These are phyloP conservation scores for Poecilus cupreus DNA, from an alignment of 2,888 invertebrate species.

Conservation along the genomic window DNA sequence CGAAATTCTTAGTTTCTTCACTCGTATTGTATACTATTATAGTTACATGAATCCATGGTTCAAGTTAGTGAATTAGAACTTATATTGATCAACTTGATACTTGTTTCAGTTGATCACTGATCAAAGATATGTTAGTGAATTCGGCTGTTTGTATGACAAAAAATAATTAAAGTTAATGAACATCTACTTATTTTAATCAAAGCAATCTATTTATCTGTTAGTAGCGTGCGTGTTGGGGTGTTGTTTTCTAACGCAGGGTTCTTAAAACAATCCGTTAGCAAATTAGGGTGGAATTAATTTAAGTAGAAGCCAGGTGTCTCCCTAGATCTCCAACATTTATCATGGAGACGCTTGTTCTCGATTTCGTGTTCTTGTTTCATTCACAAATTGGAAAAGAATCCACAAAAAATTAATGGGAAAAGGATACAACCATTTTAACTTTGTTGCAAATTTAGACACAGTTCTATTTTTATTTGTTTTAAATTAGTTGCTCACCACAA, in stretches of 20 bases:
- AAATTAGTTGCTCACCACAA: neutral
- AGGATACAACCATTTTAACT: constrained; percentile 9
- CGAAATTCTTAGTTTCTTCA: too few relatives aligned
- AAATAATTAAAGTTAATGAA: too few relatives aligned
- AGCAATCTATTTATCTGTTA: too few relatives aligned
- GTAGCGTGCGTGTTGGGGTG: neutral
- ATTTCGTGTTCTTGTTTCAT: constrained; percentile 11
- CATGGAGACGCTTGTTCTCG: constrained; percentile 2
- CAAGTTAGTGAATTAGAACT: too few relatives aligned
- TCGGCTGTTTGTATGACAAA: too few relatives aligned
- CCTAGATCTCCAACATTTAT: constrained; percentile 44
- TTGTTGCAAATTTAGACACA: constrained; percentile 9
- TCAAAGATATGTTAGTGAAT: too few relatives aligned
- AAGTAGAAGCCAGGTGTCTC: constrained; percentile 57
- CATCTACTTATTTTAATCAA: too few relatives aligned
- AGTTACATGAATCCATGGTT: too few relatives aligned
- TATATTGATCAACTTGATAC: too few relatives aligned
- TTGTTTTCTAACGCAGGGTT: neutral
- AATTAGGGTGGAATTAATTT: constrained; percentile 55
- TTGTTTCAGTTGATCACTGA: too few relatives aligned
- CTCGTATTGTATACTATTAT: too few relatives aligned
- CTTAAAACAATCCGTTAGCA: constrained; percentile 43
- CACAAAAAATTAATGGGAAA: constrained; percentile 34
- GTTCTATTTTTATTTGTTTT: neutral
- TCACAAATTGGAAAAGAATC: constrained; percentile 13